These are phyloP conservation scores for Dicentrarchus labrax DNA, from an alignment of 2,113 vertebrate species.

Conservation along the genomic window DNA sequence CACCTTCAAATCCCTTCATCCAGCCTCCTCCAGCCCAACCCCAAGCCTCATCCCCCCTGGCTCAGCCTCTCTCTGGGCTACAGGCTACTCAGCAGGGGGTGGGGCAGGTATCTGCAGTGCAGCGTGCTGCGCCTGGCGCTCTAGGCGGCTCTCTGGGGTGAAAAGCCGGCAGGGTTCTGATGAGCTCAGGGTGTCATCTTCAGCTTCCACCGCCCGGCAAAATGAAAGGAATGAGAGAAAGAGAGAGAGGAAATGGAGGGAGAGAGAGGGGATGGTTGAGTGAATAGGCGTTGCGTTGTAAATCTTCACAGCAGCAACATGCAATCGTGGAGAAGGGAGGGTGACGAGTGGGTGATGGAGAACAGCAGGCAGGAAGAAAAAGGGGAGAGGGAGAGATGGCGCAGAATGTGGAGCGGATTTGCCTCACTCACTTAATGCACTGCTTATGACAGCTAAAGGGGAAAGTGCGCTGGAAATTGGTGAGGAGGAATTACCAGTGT, in stretches of 20 bases:
- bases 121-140: conserved; percentile 38
- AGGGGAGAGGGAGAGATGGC: conserved; percentile 31
- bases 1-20: conserved; percentile 50
- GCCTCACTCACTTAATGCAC: conserved; percentile 87
- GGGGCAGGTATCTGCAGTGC: conserved; percentile 61
- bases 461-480: conserved; percentile 86
- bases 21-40: conserved; percentile 29
- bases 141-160: conserved; percentile 53
- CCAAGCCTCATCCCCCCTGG: conserved; percentile 16
- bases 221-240: conserved; percentile 57
- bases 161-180: conserved; percentile 60
- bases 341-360: conserved; percentile 74
- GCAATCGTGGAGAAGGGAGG: conserved; percentile 64
- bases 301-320: conserved; percentile 95
- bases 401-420: conserved; percentile 67
- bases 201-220: conserved; percentile 49
- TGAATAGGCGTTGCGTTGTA: conserved; percentile 87
- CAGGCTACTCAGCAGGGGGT: conserved; percentile 47
- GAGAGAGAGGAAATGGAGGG: conserved; percentile 5
- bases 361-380: conserved; percentile 45
- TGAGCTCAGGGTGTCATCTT: conserved; percentile 64
- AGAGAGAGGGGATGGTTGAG: conserved; percentile 46
- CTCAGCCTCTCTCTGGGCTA: conserved; percentile 52
- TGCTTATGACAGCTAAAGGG: conserved; percentile 94
- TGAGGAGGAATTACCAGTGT: conserved; percentile 92